Conservation (phyloP, 2,797 vertebrate species). For the Cephalopachus bancanus region DNA sequence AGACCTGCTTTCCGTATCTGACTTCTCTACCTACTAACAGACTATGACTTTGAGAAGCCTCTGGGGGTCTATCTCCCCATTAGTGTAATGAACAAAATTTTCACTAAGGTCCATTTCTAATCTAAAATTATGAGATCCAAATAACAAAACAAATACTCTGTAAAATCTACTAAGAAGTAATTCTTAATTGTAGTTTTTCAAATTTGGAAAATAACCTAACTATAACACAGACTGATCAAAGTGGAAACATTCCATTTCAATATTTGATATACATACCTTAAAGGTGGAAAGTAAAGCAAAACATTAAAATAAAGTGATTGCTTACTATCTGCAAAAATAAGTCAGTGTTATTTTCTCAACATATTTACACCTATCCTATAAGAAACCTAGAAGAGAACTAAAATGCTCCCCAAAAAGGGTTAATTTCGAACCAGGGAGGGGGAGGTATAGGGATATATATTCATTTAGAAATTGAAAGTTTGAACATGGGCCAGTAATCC, state of each 20-base stretch:
- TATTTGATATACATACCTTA: neutral
- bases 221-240: neutral
- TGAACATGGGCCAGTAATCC: neutral
- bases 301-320: neutral
- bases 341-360: neutral
- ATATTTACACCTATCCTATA: no score
- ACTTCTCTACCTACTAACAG: neutral
- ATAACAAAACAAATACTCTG: neutral
- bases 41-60: neutral
- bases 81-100: neutral
- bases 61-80: neutral
- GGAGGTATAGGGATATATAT: neutral
- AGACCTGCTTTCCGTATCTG: neutral
- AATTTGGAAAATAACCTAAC: neutral
- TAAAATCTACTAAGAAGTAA: neutral
- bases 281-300: neutral
- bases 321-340: neutral
- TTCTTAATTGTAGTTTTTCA: neutral
- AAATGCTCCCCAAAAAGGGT: rapidly evolving
- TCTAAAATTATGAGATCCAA: neutral
- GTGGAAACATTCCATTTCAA: neutral
- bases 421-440: neutral
- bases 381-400: no score
- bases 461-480: neutral
- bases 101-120: neutral